phyloP scores from a whole-genome alignment of 2,113 vertebrate species.

The Thalassoma bifasciatum region DNA sequence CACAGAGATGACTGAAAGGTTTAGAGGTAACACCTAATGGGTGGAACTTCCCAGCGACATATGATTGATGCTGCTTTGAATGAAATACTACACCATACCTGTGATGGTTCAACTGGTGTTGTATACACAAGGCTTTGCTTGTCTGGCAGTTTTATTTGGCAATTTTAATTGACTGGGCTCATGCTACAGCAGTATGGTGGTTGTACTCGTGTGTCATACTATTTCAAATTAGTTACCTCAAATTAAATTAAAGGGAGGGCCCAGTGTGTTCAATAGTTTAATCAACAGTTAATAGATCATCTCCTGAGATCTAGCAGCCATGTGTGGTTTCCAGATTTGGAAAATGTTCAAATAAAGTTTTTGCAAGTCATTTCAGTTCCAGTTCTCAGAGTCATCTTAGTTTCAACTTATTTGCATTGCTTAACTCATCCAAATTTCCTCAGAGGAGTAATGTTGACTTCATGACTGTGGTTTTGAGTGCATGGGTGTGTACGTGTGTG shows the following conservation, averaged over 20 bases:
- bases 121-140: background rate
- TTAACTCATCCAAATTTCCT: constrained; percentile 2
- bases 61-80: constrained; percentile 3
- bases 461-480: constrained; percentile 10
- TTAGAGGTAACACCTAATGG: background rate
- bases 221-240: background rate
- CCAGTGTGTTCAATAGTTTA: too few relatives aligned
- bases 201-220: background rate
- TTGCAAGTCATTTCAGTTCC: background rate
- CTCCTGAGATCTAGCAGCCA: background rate
- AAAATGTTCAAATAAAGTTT: background rate
- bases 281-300: background rate
- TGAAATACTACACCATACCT: background rate
- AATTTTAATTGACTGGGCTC: background rate
- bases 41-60: background rate
- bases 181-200: background rate
- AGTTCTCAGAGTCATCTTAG: constrained; percentile 3
- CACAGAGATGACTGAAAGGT: accelerated
- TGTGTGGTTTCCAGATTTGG: background rate
- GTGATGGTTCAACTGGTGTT: background rate
- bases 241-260: too few relatives aligned
- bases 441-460: constrained; percentile 19
- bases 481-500: background rate
- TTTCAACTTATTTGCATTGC: background rate
- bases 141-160: background rate